Base-by-base conservation (phyloP, 1,140 invertebrate genomes). In the Hyphantria cunea region DNA sequence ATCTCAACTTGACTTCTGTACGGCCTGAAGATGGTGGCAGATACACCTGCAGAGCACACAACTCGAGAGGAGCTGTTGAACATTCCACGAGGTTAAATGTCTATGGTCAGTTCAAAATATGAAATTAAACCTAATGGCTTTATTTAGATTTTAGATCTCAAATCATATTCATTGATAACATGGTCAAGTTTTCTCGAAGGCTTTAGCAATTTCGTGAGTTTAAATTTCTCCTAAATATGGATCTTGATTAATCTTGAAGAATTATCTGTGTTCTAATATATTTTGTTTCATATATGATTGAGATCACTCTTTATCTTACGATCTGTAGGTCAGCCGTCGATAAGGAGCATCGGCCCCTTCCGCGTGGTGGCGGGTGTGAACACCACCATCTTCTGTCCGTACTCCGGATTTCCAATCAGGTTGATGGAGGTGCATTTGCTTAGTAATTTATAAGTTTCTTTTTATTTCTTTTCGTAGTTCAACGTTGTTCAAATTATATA, bases 1-100 rank as follows among this genome's bases (percentile, higher is more conserved):
- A 96, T 85, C 92, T 98, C 67, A 98, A 98, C 90, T 95, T 98
- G 52, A 95, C 95, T 66, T 92, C 94, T 64, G 95, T 96, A n/a
- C 93, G 94, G 8, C 94, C 96, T 0, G 94, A 95, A 73, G 95
- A 97, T 74, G 95, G 95, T 13, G 96, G 96, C 0, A 92, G 96
- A 6, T 97, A 97, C 84, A 95, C 94, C 13, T 97, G 96, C 76
- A 85, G 94, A 37, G 96, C 95, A 6, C 93, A 93, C 70, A 97
- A 97, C 84, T 92, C 93, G 1, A 92, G 96, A 41, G 95, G 95
- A 14, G 92, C 92, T 3, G 93, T 93, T 9, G 93, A 93, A 33
- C 95, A 96, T 79, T 94, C 95, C 53, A 94, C 95, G 0, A 89
- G 94, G 54, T 92, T 98, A 34, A 96, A 97, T 86, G 96, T 98